These are phyloP conservation scores for Gymnogyps californianus DNA, from an alignment of 2,113 vertebrate species.

Conservation along the genomic window DNA sequence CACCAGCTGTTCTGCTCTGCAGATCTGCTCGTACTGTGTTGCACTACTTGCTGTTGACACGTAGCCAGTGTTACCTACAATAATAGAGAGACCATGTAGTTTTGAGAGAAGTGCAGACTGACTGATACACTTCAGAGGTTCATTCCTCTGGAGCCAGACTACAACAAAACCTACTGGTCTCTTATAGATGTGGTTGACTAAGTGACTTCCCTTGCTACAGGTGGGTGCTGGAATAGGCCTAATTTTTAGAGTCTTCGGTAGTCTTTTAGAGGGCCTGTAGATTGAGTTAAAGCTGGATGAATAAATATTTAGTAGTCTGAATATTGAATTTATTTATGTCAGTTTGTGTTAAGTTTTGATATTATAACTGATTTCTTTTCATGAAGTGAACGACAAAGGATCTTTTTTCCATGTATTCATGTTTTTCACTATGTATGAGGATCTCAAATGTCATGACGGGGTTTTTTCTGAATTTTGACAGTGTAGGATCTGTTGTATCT, in stretches of 20 bases:
- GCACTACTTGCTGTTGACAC: not conserved
- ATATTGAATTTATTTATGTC: not conserved
- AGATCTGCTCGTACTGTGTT: not conserved
- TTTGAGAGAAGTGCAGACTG: not conserved
- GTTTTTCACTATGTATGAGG: not conserved
- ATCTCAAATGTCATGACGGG: not conserved
- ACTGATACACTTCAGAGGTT: not conserved
- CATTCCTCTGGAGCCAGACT: not conserved
- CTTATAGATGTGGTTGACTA: not conserved
- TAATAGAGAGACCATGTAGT: fast-evolving
- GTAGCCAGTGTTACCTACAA: not conserved
- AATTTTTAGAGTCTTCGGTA: not conserved
- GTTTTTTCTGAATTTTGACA: not conserved
- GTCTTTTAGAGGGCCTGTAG: not conserved
- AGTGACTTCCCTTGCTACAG: not conserved
- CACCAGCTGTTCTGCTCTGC: not conserved
- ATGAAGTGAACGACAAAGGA: not conserved
- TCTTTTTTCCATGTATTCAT: not conserved
- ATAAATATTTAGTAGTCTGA: not conserved
- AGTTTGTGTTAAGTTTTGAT: not conserved
- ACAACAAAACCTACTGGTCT: not conserved
- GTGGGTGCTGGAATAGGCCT: not conserved
- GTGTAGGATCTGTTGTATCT: not conserved
- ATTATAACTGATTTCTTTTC: not conserved
- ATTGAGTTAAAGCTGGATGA: not conserved